Evolutionary conservation across 2,888 invertebrate genomes (phyloP), one percentile per base, ranked within the genome.

Genomic region (Dryadula phaetusa): DNA sequence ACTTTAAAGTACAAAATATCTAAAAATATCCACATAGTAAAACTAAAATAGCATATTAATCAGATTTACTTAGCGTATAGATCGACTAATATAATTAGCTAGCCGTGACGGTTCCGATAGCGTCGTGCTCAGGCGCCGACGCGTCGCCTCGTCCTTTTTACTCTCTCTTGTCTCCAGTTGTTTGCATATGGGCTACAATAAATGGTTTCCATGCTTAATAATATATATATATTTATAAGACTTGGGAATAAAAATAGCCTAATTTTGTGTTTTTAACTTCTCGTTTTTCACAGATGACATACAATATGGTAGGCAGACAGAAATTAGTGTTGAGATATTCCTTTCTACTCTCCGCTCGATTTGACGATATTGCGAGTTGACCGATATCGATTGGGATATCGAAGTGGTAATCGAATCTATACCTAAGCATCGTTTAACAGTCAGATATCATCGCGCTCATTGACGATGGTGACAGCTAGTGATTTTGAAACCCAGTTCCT

Each of bases 71-170:
- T 52, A 8, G 28, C 28, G 8, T 32, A 62, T 53, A 40, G 20
- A 62, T 18, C 66, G 63, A 56, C 58, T 58, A 69, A 66, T 72
- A 70, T 70, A 68, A 60, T 46, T 65, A 66, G 46, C 54, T 42
- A 62, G 62, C 44, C 67, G 62, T 58, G 53, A 64, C 54, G 60
- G 63, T 63, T 60, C 53, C 67, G 58, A 67, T 63, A 58, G 25
- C 46, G 32, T 14, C 54, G 63, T 44, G 83, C 82, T 78, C 81
- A 74, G 78, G 83, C 84, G 84, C 81, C 82, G 78, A 73, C 69
- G 53, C 60, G 69, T 61, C 73, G 76, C 67, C 64, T 40, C 46
- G 56, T 63, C 61, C 64, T 70, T 70, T 64, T 72, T 72, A 67
- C 69, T 71, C 66, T 62, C 52, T 60, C 44, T 58, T 58, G 42